Evolutionary conservation across 2,797 vertebrate species (phyloP).

Genomic region (Potorous gilbertii): DNA sequence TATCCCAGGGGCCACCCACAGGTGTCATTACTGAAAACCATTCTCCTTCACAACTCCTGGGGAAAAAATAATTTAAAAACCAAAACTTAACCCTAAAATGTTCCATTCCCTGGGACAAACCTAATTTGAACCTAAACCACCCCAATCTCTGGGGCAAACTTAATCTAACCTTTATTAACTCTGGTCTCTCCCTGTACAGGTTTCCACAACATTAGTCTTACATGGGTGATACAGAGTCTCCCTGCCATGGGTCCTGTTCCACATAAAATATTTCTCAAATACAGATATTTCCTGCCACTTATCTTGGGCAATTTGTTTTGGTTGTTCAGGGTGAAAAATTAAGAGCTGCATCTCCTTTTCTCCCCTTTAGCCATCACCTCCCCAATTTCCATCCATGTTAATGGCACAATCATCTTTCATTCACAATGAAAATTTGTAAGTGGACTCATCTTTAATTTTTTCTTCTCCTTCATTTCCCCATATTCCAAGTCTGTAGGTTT

Average conservation of each 20-base stretch:
- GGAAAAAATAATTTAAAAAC: background rate
- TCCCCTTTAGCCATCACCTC: background rate
- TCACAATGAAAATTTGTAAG: background rate
- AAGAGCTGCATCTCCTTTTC: background rate
- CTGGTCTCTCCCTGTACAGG: background rate
- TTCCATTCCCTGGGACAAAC: background rate
- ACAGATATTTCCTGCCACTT: background rate
- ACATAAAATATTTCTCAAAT: background rate
- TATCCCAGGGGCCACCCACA: background rate
- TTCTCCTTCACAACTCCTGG: background rate
- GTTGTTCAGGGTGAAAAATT: background rate
- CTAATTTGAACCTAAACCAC: background rate
- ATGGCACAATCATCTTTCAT: background rate
- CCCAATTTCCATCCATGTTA: background rate
- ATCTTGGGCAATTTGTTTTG: background rate
- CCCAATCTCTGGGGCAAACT: background rate
- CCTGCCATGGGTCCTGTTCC: background rate
- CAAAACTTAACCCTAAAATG: background rate
- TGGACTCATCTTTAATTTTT: background rate
- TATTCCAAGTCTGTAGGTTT: background rate
- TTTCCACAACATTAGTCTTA: background rate
- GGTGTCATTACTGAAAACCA: background rate
- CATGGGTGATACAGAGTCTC: background rate
- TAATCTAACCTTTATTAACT: background rate
- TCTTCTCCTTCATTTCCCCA: background rate